phyloP scores from a whole-genome alignment of 1,140 invertebrate genomes.

The Drosophila oshimai region DNA sequence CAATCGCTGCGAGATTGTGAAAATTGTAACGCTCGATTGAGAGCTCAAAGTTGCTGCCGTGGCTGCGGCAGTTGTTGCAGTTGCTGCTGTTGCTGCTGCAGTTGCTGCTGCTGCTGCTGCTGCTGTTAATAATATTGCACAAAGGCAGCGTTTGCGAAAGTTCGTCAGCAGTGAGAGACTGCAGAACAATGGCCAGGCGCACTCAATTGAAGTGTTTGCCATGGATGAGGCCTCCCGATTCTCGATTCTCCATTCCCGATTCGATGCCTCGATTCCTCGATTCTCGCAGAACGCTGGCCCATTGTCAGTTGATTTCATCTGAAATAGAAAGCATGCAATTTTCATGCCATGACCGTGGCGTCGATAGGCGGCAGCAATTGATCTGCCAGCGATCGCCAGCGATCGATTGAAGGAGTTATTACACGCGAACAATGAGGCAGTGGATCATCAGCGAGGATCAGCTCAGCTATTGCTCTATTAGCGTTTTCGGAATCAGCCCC shows the following conservation, averaged over 20 bases:
- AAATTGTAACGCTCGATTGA: constrained; percentile 81
- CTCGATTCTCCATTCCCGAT: background rate
- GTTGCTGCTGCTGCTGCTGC: constrained; percentile 11
- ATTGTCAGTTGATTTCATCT: constrained; percentile 79
- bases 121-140: constrained; percentile 80
- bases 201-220: constrained; percentile 62
- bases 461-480: constrained; percentile 73
- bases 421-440: constrained; percentile 62
- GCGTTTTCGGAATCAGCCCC: constrained; percentile 54
- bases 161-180: constrained; percentile 58
- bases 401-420: constrained; percentile 80
- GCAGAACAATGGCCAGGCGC: constrained; percentile 67
- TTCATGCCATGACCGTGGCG: constrained; percentile 70
- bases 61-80: constrained; percentile 30
- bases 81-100: constrained; percentile 8
- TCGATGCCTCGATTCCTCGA: background rate
- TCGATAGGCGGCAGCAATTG: constrained; percentile 77
- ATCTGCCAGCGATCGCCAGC: constrained; percentile 54
- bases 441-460: constrained; percentile 45
- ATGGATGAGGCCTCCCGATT: background rate
- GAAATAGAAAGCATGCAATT: constrained; percentile 81
- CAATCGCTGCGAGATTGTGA: constrained; percentile 77
- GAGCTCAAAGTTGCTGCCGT: constrained; percentile 67
- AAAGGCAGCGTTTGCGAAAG: constrained; percentile 68
- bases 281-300: constrained; percentile 47